Base-by-base conservation (phyloP, 2,797 vertebrate genomes). In the Takifugu rubripes region DNA sequence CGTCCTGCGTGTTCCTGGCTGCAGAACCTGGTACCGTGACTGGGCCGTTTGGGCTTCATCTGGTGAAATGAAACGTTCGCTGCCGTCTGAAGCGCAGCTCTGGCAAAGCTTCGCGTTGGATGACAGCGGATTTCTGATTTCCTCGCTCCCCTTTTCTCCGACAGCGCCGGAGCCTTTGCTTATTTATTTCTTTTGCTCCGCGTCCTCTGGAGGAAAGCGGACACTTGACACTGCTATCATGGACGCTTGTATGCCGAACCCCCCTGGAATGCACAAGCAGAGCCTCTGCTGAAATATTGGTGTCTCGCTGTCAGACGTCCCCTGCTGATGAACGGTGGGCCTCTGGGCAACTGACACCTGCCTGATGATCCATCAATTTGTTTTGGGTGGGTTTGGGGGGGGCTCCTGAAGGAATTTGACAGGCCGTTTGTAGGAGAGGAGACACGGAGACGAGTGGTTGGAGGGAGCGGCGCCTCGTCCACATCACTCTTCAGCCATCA, bases 401-500 rank as follows among this genome's bases (percentile, higher is more conserved):
- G 52, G 54, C 55, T 59, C 50, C 54, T 60, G 72, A 74, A 33
- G 31, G 8, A 40, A 40, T 81, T 57, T 73, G 71, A 75, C 75
- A 83, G 72, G 53, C 48, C 55, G 69, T 74, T 77, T 76, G 64
- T 84, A 69, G 68, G 56, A 69, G 56, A 59, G 63, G 64, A 52
- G 64, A 47, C 60, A 54, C 29, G 44, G 70, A 82, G 78, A 84
- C 53, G 71, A 74, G 83, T 79, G 61, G 50, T 52, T 50, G 10
- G 51, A 29, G 61, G 47, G 61, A 45, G 36, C 36, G 36, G 36
- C 25, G 54, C 70, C 54, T 81, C 56, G 44, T 53, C 59, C 63
- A 53, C 70, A 74, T 88, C 72, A 75, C 69, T 84, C 66, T 84
- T 87, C 75, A 79, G 54, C 70, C 69, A 74, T 86, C 68, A 85